Evolutionary conservation across 2,113 vertebrate genomes (phyloP).

Genomic region (Tamias sibiricus): DNA sequence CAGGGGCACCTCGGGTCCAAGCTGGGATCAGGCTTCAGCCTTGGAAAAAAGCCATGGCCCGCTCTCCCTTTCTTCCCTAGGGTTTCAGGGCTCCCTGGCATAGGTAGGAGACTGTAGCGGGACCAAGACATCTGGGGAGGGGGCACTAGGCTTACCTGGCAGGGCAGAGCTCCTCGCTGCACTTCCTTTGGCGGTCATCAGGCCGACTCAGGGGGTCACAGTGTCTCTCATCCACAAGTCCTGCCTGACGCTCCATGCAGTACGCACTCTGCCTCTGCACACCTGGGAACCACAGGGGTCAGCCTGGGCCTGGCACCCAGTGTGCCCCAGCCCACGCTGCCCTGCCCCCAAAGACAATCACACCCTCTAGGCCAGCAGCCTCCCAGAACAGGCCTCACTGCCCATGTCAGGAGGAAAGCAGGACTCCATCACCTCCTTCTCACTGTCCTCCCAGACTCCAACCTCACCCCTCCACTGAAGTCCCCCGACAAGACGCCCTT

Average conservation of each 20-base stretch:
- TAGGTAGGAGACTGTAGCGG: neutral
- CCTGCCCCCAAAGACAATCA: neutral
- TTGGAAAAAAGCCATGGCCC: neutral
- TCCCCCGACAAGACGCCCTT: neutral
- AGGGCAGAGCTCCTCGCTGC: conserved; percentile 92
- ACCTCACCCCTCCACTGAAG: rapidly evolving
- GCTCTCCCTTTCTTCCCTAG: rapidly evolving
- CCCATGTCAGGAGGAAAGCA: neutral
- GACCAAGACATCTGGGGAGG: rapidly evolving
- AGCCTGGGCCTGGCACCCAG: neutral
- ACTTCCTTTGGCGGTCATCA: conserved; percentile 89
- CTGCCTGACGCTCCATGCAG: conserved; percentile 90
- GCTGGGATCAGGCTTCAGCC: no score
- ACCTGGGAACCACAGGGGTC: conserved; percentile 83
- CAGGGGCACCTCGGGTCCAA: no score
- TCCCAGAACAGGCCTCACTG: neutral
- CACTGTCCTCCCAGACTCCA: neutral
- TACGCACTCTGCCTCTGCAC: conserved; percentile 91
- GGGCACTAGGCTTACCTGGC: conserved; percentile 86
- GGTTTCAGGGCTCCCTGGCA: no score
- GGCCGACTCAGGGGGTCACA: conserved; percentile 91
- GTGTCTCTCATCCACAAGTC: conserved; percentile 91
- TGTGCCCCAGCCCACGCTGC: neutral
- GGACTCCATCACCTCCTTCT: neutral
- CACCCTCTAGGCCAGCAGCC: neutral